Conservation (phyloP, 2,113 vertebrate species). For the Jaculus jaculus region DNA sequence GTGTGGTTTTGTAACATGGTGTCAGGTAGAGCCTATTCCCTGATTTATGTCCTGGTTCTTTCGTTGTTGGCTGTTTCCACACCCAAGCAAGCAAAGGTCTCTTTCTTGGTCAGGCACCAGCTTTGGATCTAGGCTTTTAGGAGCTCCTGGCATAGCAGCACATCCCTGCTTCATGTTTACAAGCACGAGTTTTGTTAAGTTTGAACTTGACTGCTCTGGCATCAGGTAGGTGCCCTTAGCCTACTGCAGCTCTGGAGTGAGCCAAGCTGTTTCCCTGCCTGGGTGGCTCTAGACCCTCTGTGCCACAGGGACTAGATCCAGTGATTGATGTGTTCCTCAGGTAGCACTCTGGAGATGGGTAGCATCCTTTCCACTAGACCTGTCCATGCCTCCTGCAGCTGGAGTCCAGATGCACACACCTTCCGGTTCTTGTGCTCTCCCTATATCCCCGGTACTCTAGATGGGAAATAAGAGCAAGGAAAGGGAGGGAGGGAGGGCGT, state of each 20-base stretch:
- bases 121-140: neutral
- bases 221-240: rapidly evolving
- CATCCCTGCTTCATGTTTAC: neutral
- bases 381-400: neutral
- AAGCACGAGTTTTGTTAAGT: neutral
- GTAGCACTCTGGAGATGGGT: rapidly evolving
- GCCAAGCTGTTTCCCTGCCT: neutral
- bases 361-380: rapidly evolving
- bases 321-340: neutral
- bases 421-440: neutral
- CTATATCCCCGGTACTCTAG: no score
- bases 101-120: no score
- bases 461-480: neutral
- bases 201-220: neutral
- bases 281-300: no score
- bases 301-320: neutral
- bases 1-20: neutral
- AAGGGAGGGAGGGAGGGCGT: no score
- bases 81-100: neutral
- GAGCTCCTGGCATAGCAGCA: neutral
- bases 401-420: neutral
- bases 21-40: neutral
- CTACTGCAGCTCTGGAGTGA: rapidly evolving
- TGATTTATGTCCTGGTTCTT: neutral
- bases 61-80: neutral